Base-by-base conservation (phyloP, 2,113 vertebrate species). In the Neomonachus schauinslandi region DNA sequence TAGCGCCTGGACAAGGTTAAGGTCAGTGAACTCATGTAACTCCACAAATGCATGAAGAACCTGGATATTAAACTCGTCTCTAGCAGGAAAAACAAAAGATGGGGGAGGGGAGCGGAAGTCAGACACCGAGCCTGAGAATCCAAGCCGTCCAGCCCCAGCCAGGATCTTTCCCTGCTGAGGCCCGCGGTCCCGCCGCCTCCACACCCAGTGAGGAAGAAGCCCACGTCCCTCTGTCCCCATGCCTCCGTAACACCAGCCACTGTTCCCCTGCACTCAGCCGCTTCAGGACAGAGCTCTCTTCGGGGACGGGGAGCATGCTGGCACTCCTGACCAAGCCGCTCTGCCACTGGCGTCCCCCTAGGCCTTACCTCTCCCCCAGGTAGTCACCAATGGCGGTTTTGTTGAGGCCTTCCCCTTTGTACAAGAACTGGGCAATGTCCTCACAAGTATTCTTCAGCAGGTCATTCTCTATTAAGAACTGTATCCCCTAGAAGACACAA, bases 311-410 rank as follows among this genome's bases (percentile, higher is more conserved):
- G 46, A 5, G 53, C 7, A 1, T 11, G 1, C 10, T 1, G 31
- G 28, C 9, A 2, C 57, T 22, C 67, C 55, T 10, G 51, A 4
- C 36, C 16, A 14, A 2, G 33, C 39, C 1, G 16, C 82, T 21
- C 49, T 8, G 10, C 53, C 15, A 0, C 2, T 1, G 2, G 3
- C 0, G 7, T 14, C 5, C 18, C 12, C 2, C 0, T 0, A 13
- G 21, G 69, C 33, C 94, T 91, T 55, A 99, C 99, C 99, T 99
- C 98, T 99, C 99, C 11, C 99, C 99, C 13, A 99, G 99, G 98
- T 99, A 99, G 99, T 99, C 99, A 0, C 99, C 99, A 0, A 99
- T 99, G 97, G 99, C 99, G 0, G 99, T 99, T 96, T 99, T 99
- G 99, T 99, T 99, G 88, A 99, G 99, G 53, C 99, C 99, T 97